Evolutionary conservation across 2,888 invertebrate genomes (phyloP).

Genomic region (Mycalesis mineus): DNA sequence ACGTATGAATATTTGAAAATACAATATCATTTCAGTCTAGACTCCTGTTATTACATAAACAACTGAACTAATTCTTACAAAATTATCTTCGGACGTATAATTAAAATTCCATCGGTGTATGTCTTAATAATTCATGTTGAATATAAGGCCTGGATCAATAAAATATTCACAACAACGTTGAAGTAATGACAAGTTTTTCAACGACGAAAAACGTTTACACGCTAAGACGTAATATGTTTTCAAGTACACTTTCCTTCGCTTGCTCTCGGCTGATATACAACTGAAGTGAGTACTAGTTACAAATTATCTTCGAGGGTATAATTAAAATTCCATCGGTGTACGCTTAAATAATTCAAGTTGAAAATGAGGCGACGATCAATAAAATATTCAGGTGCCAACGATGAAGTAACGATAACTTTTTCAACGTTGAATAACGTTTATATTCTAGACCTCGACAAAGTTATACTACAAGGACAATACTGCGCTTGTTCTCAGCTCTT

Average conservation of each 20-base stretch:
- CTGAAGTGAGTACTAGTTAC: no score
- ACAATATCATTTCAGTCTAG: no score
- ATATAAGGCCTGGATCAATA: slow-evolving; percentile 14
- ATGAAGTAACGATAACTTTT: background rate
- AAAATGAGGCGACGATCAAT: slow-evolving; percentile 13
- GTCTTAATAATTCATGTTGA: slow-evolving; percentile 22
- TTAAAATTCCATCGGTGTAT: slow-evolving; percentile 25
- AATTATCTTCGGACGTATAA: slow-evolving; percentile 17
- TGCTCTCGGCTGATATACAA: no score
- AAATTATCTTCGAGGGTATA: slow-evolving; percentile 15
- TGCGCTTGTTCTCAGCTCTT: no score
- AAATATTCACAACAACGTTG: slow-evolving; percentile 19
- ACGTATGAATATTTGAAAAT: no score
- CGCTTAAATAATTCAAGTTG: slow-evolving; percentile 23
- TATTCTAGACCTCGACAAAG: background rate
- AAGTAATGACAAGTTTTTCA: background rate
- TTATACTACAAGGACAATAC: background rate
- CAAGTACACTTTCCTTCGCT: no score
- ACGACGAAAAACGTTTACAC: background rate
- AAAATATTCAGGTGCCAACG: slow-evolving; percentile 23
- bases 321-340: slow-evolving; percentile 27
- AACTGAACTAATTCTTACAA: no score
- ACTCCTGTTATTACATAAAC: no score
- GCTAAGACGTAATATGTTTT: no score
- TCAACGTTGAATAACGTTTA: background rate